Evolutionary conservation across 1,140 invertebrate genomes (phyloP).

Genomic region (Augochlora pura): DNA sequence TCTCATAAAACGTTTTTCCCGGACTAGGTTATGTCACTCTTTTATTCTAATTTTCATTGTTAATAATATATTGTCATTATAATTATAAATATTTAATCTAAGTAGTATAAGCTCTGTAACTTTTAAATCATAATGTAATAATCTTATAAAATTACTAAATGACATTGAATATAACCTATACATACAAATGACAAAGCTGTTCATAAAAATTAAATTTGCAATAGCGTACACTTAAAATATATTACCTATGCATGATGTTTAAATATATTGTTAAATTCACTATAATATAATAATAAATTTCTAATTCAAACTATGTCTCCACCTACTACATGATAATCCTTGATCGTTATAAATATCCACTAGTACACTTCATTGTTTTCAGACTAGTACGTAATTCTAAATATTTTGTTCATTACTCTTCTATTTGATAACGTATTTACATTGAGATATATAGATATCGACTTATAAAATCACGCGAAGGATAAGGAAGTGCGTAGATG

Average conservation of each 20-base stretch:
- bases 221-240: neutral
- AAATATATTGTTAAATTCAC: neutral
- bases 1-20: neutral
- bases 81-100: neutral
- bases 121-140: neutral
- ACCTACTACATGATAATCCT: neutral
- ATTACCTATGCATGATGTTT: conserved; percentile 45
- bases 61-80: neutral
- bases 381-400: neutral
- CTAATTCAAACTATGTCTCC: neutral
- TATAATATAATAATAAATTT: conserved; percentile 11
- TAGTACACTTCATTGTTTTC: conserved; percentile 1
- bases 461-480: neutral
- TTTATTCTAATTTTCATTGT: neutral
- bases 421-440: neutral
- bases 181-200: neutral
- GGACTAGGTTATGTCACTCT: conserved; percentile 24
- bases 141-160: neutral
- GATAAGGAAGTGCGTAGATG: neutral
- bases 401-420: neutral
- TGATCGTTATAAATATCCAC: conserved; percentile 3
- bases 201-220: neutral
- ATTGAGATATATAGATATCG: neutral
- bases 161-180: conserved; percentile 23
- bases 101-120: neutral